Evolutionary conservation across 2,797 vertebrate species (phyloP).

Genomic region (Syngnathus acus): DNA sequence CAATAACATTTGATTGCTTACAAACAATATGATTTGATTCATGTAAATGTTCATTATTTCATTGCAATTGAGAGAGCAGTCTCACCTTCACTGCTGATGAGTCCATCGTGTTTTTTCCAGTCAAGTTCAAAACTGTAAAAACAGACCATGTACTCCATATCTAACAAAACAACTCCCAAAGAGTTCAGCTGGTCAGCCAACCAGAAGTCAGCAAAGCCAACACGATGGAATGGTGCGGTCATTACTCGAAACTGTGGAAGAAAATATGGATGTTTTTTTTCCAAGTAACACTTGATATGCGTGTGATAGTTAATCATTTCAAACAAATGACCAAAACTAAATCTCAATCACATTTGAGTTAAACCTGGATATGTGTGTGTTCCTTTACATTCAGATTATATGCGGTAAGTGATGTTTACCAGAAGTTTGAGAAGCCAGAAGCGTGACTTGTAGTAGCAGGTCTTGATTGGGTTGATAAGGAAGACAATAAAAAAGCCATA

Average conservation of each 20-base stretch:
- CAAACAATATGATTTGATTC: not conserved
- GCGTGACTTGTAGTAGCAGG: constrained; percentile 96
- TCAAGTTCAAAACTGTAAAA: constrained; percentile 94
- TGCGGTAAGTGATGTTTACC: constrained; percentile 65
- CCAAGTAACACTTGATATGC: not conserved
- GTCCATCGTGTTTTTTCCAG: constrained; percentile 72
- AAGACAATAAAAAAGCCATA: constrained; percentile 96
- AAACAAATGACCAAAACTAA: not conserved
- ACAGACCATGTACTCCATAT: constrained; percentile 98
- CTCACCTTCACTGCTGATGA: constrained; percentile 53
- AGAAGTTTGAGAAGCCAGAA: constrained; percentile 98
- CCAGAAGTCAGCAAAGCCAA: constrained; percentile 99
- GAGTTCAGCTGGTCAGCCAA: constrained; percentile 98
- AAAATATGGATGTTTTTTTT: not conserved
- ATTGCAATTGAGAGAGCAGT: not conserved
- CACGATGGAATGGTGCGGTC: constrained; percentile 94
- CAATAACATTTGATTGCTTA: not conserved
- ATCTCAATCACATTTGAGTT: not conserved
- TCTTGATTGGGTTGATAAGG: constrained; percentile 98
- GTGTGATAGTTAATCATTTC: not conserved
- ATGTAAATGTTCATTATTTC: not conserved
- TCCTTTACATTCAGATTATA: not conserved
- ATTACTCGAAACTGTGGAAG: constrained; percentile 86
- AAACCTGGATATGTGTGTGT: not conserved
- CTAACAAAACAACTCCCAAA: constrained; percentile 87